Base-by-base conservation (phyloP, 2,888 invertebrate species). In the Pseudanteris insignis region DNA sequence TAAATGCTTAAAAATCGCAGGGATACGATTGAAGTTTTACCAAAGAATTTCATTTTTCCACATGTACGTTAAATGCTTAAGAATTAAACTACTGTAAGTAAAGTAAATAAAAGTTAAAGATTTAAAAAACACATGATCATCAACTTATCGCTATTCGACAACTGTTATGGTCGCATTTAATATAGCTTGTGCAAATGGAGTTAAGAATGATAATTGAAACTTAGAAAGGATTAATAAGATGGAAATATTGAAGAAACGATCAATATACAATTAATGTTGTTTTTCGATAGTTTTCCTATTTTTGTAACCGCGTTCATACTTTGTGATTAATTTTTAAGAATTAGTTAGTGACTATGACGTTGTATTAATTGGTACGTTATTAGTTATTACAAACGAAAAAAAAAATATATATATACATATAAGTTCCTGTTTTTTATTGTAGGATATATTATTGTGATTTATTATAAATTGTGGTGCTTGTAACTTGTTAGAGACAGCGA, bases 21-120 rank as follows among this genome's bases (percentile, higher is more conserved):
- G 37, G 30, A 8, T 36, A 37, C 37, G 18, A 40, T 40, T 18
- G 33, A 50, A 33, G 11, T 38, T 32, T 50, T 50, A 50, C 50
- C 43, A 58, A 44, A 58, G 43, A 44, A n/a, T n/a, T n/a, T n/a
- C n/a, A n/a, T 32, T 58, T 50, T 57, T 58, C 43, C 28, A 48
- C 24, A 11, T 51, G 26, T 28, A 12, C 18, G 10, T 36, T 36
- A 15, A 50, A 38, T 24, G 55, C 55, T 55, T 55, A 11, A n/a
- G n/a, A n/a, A n/a, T n/a, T n/a, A n/a, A n/a, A n/a, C n/a, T n/a
- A n/a, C n/a, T n/a, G n/a, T n/a, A n/a, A n/a, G n/a, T n/a, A n/a
- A n/a, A n/a, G n/a, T n/a, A n/a, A n/a, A n/a, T n/a, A n/a, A n/a
- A n/a, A n/a, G n/a, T n/a, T n/a, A n/a, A n/a, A n/a, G n/a, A n/a